phyloP scores from a whole-genome alignment of 2,113 vertebrate genomes.

The Hucho hucho region DNA sequence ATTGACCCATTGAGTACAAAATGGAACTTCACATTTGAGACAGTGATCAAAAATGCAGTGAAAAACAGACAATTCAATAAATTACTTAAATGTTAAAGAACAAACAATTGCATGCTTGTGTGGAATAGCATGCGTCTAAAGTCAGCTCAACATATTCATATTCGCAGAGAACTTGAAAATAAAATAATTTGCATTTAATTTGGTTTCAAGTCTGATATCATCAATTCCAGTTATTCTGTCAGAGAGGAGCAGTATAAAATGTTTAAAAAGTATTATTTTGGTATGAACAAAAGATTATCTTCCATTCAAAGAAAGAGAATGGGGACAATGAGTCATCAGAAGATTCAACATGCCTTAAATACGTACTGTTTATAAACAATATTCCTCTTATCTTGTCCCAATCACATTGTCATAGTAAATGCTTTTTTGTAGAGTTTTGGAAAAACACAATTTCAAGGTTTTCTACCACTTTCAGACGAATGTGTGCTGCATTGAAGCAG shows the following conservation, averaged over 20 bases:
- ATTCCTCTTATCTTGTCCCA: neutral
- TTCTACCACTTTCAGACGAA: neutral
- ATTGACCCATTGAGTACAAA: constrained; percentile 41
- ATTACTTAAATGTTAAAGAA: constrained; percentile 33
- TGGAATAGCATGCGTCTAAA: constrained; percentile 13
- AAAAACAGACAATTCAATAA: constrained; percentile 57
- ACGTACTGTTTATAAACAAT: neutral
- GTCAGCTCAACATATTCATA: neutral
- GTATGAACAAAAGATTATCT: constrained; percentile 20
- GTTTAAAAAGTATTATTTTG: constrained; percentile 23
- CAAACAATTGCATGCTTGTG: constrained; percentile 10
- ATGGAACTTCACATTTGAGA: constrained; percentile 14
- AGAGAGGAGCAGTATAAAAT: constrained; percentile 24
- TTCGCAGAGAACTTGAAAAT: constrained; percentile 17
- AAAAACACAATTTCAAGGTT: neutral
- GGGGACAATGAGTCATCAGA: constrained; percentile 10
- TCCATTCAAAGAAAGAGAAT: constrained; percentile 9
- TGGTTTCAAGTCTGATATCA: constrained; percentile 41
- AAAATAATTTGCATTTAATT: neutral
- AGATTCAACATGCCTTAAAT: constrained; percentile 17
- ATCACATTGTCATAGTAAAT: neutral
- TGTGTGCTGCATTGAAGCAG: neutral
- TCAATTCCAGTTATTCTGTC: constrained; percentile 19
- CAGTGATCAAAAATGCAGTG: constrained; percentile 11
- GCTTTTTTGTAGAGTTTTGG: neutral